Evolutionary conservation across 2,888 invertebrate species (phyloP).

Genomic region (Reticulitermes lucifugus): DNA sequence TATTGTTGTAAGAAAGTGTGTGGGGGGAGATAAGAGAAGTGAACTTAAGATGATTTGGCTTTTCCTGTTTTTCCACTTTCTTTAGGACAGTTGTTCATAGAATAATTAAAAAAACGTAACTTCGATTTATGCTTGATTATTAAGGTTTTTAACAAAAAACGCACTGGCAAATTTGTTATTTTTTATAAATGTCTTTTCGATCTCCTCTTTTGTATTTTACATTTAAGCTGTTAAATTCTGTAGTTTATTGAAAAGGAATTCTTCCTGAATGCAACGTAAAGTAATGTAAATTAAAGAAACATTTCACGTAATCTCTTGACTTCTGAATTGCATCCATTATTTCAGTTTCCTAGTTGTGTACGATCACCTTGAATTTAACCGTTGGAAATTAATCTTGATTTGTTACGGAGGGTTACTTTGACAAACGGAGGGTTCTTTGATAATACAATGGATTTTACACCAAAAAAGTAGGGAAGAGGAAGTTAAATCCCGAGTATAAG

Average conservation of each 20-base stretch:
- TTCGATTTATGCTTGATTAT: no score
- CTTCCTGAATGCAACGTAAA: no score
- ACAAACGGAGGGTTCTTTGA: not conserved
- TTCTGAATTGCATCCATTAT: not conserved
- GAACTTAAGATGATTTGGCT: not conserved
- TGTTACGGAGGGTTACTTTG: constrained; percentile 7
- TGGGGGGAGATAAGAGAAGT: not conserved
- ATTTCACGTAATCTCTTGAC: not conserved
- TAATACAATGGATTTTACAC: not conserved
- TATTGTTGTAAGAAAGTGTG: not conserved
- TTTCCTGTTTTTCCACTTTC: not conserved
- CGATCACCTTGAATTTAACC: not conserved
- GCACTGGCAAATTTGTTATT: no score
- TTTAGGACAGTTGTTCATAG: no score
- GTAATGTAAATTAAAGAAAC: no score
- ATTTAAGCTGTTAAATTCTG: no score
- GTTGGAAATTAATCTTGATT: constrained; percentile 2
- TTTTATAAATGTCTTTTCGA: no score
- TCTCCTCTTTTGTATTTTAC: no score
- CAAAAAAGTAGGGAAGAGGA: not conserved
- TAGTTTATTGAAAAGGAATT: no score
- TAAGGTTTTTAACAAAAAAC: no score
- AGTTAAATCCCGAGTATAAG: not conserved
- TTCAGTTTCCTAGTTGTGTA: not conserved
- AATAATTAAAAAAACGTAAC: no score